Conservation (phyloP, 1,140 invertebrate species). For the Megalonaias nervosa region DNA sequence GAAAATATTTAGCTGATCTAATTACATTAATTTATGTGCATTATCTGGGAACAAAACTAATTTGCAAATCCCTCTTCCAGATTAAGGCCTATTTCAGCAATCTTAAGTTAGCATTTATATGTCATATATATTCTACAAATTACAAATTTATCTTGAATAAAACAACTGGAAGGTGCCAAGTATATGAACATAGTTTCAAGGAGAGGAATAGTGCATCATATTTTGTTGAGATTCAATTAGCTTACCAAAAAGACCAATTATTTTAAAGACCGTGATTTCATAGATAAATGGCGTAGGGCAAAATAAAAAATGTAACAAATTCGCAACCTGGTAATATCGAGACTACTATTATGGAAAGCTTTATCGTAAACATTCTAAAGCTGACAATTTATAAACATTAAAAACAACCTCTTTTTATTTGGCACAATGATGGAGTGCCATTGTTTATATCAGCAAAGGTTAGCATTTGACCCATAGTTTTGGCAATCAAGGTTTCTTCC, state of each 20-base stretch:
- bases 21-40: conserved; percentile 1
- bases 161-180: not conserved
- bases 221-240: conserved; percentile 14
- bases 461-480: conserved; percentile 21
- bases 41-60: not conserved
- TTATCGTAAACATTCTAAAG: conserved; percentile 6
- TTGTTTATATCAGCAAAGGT: conserved; percentile 27
- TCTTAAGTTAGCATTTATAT: not conserved
- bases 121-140: not conserved
- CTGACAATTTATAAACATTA: conserved; percentile 4
- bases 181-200: not conserved
- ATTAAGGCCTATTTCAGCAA: not conserved
- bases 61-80: not conserved
- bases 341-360: conserved; percentile 19
- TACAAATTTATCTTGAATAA: not conserved
- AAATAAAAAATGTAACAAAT: not conserved
- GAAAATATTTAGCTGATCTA: not conserved
- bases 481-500: conserved; percentile 19
- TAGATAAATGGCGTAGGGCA: not conserved
- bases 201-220: conserved; percentile 4
- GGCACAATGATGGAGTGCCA: conserved; percentile 24
- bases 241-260: conserved; percentile 10
- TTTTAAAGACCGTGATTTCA: conserved; percentile 10
- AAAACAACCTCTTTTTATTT: conserved; percentile 16
- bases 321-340: not conserved